These are phyloP conservation scores for Platycercus adscitus DNA, from an alignment of 2,113 vertebrate species.

Conservation along the genomic window DNA sequence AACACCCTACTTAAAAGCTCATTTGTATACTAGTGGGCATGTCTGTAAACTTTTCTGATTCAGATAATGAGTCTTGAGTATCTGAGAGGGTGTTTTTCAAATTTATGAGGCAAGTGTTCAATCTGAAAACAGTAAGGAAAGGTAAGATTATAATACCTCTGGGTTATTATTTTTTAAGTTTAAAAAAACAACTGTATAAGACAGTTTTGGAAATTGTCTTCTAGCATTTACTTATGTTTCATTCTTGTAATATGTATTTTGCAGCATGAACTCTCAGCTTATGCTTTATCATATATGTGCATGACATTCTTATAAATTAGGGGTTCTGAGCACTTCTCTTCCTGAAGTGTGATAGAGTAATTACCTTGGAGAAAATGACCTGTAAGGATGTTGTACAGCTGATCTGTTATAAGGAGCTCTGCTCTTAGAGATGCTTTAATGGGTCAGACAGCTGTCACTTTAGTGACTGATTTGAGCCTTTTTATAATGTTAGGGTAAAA, in stretches of 20 bases:
- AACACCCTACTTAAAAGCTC: not conserved
- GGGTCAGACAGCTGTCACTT: not conserved
- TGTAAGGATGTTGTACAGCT: fast-evolving
- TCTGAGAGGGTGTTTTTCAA: not conserved
- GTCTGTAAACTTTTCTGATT: not conserved
- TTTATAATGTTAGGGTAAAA: not conserved
- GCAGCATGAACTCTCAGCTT: not conserved
- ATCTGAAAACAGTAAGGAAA: not conserved
- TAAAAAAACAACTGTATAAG: fast-evolving
- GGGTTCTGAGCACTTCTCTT: not conserved
- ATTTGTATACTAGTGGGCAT: not conserved
- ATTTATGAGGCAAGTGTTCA: not conserved
- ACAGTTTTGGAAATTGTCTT: not conserved
- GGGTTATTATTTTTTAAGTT: not conserved
- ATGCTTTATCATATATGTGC: not conserved
- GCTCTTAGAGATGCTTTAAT: not conserved
- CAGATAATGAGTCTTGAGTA: not conserved
- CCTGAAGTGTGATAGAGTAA: not conserved
- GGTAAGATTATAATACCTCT: not conserved
- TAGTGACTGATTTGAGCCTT: not conserved
- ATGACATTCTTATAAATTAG: not conserved
- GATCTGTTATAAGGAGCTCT: not conserved
- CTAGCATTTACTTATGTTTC: not conserved
- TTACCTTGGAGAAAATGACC: not conserved
- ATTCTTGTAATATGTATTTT: not conserved